Evolutionary conservation across 2,113 vertebrate genomes (phyloP).

Genomic region (Spilogale gracilis): DNA sequence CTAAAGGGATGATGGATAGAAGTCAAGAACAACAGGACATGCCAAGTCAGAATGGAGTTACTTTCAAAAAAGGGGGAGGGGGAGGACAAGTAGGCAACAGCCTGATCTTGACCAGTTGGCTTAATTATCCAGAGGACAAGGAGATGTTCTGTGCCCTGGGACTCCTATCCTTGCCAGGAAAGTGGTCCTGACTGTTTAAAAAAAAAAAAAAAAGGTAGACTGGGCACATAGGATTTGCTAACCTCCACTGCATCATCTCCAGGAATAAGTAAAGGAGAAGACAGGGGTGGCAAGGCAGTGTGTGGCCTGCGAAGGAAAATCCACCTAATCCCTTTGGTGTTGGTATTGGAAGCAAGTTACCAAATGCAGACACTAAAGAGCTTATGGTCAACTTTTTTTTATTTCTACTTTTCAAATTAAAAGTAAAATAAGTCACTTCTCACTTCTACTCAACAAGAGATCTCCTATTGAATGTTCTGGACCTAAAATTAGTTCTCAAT

Average conservation of each 20-base stretch:
- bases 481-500: constrained; percentile 65
- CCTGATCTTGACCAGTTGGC: not conserved
- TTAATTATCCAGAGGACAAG: not conserved
- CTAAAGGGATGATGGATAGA: not conserved
- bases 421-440: constrained; percentile 61
- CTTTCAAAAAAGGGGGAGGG: not conserved
- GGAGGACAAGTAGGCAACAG: not conserved
- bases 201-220: not conserved
- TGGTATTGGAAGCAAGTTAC: constrained; percentile 52
- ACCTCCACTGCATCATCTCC: not conserved
- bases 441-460: constrained; percentile 58
- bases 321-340: constrained; percentile 25
- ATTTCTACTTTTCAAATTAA: constrained; percentile 60
- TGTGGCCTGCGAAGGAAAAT: not conserved
- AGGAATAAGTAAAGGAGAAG: not conserved
- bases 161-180: not conserved
- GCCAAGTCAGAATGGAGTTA: not conserved
- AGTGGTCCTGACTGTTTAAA: not conserved
- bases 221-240: not conserved
- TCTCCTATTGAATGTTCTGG: constrained; percentile 52
- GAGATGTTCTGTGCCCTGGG: not conserved
- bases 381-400: not conserved
- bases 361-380: not conserved
- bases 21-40: not conserved
- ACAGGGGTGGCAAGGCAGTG: not conserved